Conservation (phyloP, 2,113 vertebrate species). For the Hypomesus transpacificus region DNA sequence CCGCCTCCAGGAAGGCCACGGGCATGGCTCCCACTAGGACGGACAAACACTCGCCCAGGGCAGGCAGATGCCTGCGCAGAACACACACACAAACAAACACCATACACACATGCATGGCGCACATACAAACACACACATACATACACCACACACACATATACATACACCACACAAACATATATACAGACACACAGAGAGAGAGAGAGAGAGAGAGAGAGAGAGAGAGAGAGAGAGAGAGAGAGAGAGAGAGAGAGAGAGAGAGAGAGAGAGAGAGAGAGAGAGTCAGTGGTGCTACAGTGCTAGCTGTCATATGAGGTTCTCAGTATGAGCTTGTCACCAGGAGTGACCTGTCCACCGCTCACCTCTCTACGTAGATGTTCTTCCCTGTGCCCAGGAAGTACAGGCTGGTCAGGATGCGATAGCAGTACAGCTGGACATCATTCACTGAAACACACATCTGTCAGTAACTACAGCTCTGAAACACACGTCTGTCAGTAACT, state of each 20-base stretch:
- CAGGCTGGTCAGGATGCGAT: conserved; percentile 87
- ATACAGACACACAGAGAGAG: background rate
- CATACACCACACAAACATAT: background rate
- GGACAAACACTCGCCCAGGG: conserved; percentile 90
- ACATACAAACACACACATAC: background rate
- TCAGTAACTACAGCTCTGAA: too few species aligned
- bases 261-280: background rate
- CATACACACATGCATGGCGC: too few species aligned
- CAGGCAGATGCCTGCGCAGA: conserved; percentile 83
- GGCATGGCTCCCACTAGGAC: conserved; percentile 91
- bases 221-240: background rate
- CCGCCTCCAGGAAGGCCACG: conserved; percentile 92
- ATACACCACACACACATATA: background rate
- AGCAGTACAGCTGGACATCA: conserved; percentile 94
- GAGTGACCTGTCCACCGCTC: conserved; percentile 17
- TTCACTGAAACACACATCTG: conserved; percentile 78
- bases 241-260: too few species aligned
- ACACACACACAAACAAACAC: background rate
- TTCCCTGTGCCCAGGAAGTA: conserved; percentile 92
- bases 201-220: too few species aligned
- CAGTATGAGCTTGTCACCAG: background rate
- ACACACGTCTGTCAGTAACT: too few species aligned
- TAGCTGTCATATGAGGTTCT: background rate
- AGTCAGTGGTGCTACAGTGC: too few species aligned
- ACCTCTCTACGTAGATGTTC: conserved; percentile 95